Base-by-base conservation (phyloP, 35 echinoderm and acorn worm species). In the Holothuria glaberrima region DNA sequence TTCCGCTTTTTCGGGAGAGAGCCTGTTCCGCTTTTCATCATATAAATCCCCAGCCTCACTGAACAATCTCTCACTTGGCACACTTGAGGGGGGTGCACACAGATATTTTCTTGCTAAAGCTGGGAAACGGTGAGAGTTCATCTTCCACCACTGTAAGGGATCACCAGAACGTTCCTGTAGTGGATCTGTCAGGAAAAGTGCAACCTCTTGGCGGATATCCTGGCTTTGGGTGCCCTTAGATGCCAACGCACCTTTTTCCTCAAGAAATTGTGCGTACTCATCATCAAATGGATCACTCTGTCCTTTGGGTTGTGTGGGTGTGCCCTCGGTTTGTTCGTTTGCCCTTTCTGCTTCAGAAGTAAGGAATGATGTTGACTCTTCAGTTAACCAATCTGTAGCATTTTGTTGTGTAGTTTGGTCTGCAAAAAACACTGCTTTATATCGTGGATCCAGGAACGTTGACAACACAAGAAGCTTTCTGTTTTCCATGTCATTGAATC, bases 1-100 rank as follows among this genome's bases (percentile, higher is more conserved):
- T 82, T 82, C 77, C n/a, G 22, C 77, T 14, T 82, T 82, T 59
- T 52, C 46, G 9, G 45, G 77, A 52, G 6, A 26, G 1, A 82
- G 77, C 5, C 38, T 22, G 6, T 54, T 81, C 21, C 17, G 6
- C 54, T 82, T 57, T 12, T 82, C 77, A 54, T 82, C 77, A 54
- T 57, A 82, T 25, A 82, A 59, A 82, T 82, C 77, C 45, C 45
- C 48, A 1, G 46, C 77, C 45, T 82, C 77, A 31, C 77, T 82
- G 46, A 82, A 82, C 38, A 57, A 54, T 48, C 77, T 48, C 45
- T 57, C 46, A 17, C 77, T 82, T 25, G 77, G 77, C 13, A 82
- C 77, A 48, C n/a, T 82, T 25, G 77, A 82, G 36, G 77, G 77
- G 0, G 77, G 77, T n/a, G 45, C 77, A 82, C 77, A 82, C 38